Evolutionary conservation across 2,888 invertebrate genomes (phyloP), one percentile per base, ranked within the genome.

Genomic region (Carterocephalus palaemon): DNA sequence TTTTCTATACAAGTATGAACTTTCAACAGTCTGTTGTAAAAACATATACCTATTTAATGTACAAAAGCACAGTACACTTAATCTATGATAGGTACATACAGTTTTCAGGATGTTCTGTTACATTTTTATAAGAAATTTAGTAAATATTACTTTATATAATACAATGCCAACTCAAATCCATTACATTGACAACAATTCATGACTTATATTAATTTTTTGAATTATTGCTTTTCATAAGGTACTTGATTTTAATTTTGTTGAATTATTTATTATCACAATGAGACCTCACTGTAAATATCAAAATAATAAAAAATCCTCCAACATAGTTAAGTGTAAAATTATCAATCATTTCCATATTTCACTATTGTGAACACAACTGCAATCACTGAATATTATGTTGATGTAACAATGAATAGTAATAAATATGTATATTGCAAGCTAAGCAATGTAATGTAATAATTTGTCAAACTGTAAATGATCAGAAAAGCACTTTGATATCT

Each of bases 1-100:
- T 76, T 73, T 70, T 70, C 65, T 75, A 73, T 70, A 77, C 70
- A 77, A 73, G 74, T 72, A 77, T 73, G 75, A 75, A 77, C 64
- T 70, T 67, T 71, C 62, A 82, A 81, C 81, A 80, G 69, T 79
- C 73, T 73, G 75, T 67, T 71, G 69, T 73, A 65, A 64, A 64
- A 70, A 69, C 63, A 67, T 70, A 70, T 65, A 66, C 61, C 55
- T 66, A 64, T 60, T n/a, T 63, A 64, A 67, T 70, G 66, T 70
- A 70, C 69, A 64, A 63, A 64, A 67, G 64, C 66, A 68, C 59
- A 63, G 61, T 64, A 68, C 56, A 58, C 63, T 62, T 62, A 64
- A 51, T 57, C 58, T 60, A 60, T 57, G 52, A 60, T 60, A 59
- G 60, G 55, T 63, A 61, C 55, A 56, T 57, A 59, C 50, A 55